Conservation (phyloP, 2,113 vertebrate species). For the Dasyprocta punctata region DNA sequence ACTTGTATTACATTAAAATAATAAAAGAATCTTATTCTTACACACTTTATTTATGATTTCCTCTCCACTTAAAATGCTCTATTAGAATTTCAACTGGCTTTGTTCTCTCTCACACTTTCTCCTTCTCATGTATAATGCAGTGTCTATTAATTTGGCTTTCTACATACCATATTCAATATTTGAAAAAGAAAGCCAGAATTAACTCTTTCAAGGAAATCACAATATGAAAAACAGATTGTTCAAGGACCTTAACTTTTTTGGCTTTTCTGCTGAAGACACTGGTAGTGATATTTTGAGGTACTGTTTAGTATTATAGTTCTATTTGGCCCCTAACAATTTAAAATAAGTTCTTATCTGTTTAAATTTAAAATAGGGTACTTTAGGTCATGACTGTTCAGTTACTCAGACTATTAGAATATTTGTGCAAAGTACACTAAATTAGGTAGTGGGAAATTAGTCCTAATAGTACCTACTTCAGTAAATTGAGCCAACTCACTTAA, state of each 20-base stretch:
- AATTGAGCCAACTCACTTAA: conserved; percentile 1
- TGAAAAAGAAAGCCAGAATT: conserved; percentile 47
- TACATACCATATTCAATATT: background rate
- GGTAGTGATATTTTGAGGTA: background rate
- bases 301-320: background rate
- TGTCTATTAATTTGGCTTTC: background rate
- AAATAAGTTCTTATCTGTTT: background rate
- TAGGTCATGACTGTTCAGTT: conserved; percentile 14
- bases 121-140: background rate
- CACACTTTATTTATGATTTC: background rate
- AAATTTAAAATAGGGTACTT: conserved; percentile 15
- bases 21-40: background rate
- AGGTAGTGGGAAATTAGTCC: background rate
- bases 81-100: conserved; percentile 29
- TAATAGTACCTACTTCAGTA: conserved; percentile 31
- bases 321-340: background rate
- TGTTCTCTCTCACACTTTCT: background rate
- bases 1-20: background rate
- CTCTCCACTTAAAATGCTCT: background rate
- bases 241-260: conserved; percentile 3
- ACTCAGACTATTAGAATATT: conserved; percentile 18
- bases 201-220: background rate
- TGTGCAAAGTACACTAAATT: conserved; percentile 1
- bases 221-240: background rate
- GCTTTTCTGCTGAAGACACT: background rate